A percentile compares a stretch with the other conserved stretches of the same genome.
phyloP scores from a whole-genome alignment of 2,888 invertebrate genomes.

The Epinotia bilunana region DNA sequence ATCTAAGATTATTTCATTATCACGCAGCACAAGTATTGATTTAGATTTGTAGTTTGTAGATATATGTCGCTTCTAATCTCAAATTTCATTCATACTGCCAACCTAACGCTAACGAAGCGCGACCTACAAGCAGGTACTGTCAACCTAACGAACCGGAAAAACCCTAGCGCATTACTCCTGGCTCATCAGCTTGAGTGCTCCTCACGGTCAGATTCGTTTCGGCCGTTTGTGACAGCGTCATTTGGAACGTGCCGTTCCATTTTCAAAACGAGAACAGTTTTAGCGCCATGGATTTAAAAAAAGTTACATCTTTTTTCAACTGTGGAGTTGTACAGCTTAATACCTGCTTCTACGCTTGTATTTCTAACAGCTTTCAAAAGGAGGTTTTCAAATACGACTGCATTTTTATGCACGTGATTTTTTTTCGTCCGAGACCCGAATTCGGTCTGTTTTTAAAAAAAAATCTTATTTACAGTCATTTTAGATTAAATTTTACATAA shows the following conservation, averaged over 20 bases:
- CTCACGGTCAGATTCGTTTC: slow-evolving; percentile 45
- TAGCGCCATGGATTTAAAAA: background rate
- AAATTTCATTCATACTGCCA: background rate
- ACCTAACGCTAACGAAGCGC: slow-evolving; percentile 11
- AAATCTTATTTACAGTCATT: too few relatives aligned
- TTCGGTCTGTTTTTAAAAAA: too few relatives aligned
- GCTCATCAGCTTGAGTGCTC: slow-evolving; percentile 72
- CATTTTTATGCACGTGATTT: background rate
- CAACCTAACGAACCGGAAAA: slow-evolving; percentile 33
- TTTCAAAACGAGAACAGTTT: background rate
- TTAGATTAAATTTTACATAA: too few relatives aligned
- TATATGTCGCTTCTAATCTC: background rate
- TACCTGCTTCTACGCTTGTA: slow-evolving; percentile 2
- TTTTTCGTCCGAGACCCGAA: background rate
- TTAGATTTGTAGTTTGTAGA: background rate
- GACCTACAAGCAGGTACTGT: slow-evolving; percentile 14
- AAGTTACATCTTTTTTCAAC: background rate
- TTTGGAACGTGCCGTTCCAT: background rate
- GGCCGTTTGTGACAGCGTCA: slow-evolving; percentile 40
- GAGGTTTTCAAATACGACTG: background rate
- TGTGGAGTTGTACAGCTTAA: background rate
- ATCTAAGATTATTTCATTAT: too few relatives aligned
- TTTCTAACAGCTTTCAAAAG: slow-evolving; percentile 1
- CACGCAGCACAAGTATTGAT: background rate
- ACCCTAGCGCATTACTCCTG: slow-evolving; percentile 43